Conservation (phyloP, 2,888 invertebrate genomes). For the Coenonympha arcania region DNA sequence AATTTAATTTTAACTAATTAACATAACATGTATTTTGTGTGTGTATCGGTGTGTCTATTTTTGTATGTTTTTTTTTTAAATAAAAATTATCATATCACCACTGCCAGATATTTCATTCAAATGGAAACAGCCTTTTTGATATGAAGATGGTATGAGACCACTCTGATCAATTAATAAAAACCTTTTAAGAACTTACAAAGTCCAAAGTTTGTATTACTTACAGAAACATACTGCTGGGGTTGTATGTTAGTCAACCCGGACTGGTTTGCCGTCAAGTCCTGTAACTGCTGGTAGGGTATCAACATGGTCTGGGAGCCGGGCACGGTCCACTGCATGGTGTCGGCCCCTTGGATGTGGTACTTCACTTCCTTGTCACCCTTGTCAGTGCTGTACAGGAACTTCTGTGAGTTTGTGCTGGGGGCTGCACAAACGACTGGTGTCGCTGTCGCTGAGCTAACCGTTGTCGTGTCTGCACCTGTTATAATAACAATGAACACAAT, state of each 20-base stretch:
- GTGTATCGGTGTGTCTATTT: no score
- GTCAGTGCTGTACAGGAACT: slow-evolving; percentile 63
- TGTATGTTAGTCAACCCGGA: slow-evolving; percentile 56
- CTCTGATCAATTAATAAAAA: no score
- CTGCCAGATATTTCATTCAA: no score
- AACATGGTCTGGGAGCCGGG: slow-evolving; percentile 68
- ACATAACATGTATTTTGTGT: no score
- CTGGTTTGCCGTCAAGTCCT: slow-evolving; percentile 56
- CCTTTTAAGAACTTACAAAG: no score
- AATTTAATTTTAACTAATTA: no score
- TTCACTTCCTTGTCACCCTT: slow-evolving; percentile 66
- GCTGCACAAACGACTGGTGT: slow-evolving; percentile 68
- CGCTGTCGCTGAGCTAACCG: slow-evolving; percentile 60
- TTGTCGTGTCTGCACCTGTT: slow-evolving; percentile 54
- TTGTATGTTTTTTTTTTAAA: no score
- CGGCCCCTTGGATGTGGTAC: slow-evolving; percentile 64
- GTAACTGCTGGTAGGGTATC: slow-evolving; percentile 66
- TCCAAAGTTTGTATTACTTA: no score
- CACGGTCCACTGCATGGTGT: slow-evolving; percentile 63
- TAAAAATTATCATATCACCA: no score
- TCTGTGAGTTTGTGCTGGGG: slow-evolving; percentile 60
- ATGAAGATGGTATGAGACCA: no score
- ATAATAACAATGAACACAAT: no score
- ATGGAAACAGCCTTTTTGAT: no score
- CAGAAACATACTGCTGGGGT: slow-evolving; percentile 66